Evolutionary conservation across 2,113 vertebrate genomes (phyloP).

Genomic region (Bos javanicus): DNA sequence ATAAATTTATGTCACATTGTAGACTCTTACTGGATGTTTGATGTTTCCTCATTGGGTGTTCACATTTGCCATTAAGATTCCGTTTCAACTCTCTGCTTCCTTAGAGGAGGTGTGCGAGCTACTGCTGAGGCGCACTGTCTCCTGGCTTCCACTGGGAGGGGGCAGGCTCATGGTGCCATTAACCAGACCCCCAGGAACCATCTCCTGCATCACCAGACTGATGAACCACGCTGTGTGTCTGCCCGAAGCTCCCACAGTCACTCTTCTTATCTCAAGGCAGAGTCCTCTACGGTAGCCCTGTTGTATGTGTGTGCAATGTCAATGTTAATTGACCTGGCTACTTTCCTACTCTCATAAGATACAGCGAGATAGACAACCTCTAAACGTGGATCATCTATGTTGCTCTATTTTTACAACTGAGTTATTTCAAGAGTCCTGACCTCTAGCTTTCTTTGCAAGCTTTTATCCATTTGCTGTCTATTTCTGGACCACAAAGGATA

Average conservation of each 20-base stretch:
- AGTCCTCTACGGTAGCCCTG: neutral
- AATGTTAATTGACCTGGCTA: neutral
- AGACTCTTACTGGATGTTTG: neutral
- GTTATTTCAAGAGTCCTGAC: neutral
- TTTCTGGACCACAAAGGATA: neutral
- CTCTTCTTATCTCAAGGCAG: neutral
- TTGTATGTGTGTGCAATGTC: neutral
- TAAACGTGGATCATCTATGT: neutral
- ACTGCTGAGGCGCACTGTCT: neutral
- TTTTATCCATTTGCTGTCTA: neutral
- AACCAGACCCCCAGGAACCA: neutral
- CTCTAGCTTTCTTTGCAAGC: neutral
- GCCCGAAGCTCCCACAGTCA: neutral
- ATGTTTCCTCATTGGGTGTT: neutral
- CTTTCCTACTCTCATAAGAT: neutral
- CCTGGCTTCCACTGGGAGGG: neutral
- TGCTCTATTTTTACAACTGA: neutral
- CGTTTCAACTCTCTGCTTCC: neutral
- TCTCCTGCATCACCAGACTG: neutral
- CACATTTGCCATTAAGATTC: neutral
- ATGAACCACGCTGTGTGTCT: neutral
- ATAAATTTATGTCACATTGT: neutral
- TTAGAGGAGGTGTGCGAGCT: neutral
- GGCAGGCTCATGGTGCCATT: accelerated
- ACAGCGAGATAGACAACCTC: neutral